Base-by-base conservation (phyloP, 2,888 invertebrate genomes). In the Coecobrya sp. region DNA sequence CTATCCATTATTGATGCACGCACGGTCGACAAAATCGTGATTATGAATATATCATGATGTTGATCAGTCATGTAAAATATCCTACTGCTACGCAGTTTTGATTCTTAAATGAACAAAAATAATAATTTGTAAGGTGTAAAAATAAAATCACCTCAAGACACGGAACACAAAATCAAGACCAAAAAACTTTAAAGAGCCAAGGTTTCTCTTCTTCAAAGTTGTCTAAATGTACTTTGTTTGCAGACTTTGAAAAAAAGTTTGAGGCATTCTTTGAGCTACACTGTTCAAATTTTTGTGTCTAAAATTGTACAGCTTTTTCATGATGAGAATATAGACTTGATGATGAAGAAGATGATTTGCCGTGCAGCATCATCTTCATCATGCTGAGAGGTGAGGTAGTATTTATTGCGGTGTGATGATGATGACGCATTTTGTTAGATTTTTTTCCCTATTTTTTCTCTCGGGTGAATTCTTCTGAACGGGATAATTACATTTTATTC, bases 401-500 rank as follows among this genome's bases (percentile, higher is more conserved):
- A n/a, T 55, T 36, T 36, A 36, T 2, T 22, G 16, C 42, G 45
- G 13, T 73, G 73, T 73, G 73, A n/a, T 42, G 52, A 52, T 49
- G 27, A 79, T 79, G 79, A 79, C 79, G 79, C 79, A 52, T 79
- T 79, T 79, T 27, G 45, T 22, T 76, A 27, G 22, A 79, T 52
- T 25, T 19, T 52, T 79, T 52, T 52, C n/a, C n/a, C 70, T 42
- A 42, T 79, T 81, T 81, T 81, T 81, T 55, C 62, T 59, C 42
- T 82, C 59, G 82, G 82, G 68, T 86, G 86, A 86, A 45, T 62
- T 82, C 59, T 62, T 62, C 27, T 70, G 49, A 86, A 68, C 49
- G 52, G 86, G 49, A 73, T 86, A 73, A 86, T 86, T 86, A 86
- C 59, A 70, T 19, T 68, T 25, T 62, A 19, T 19, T 82, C 22